These are phyloP conservation scores for Gymnobelideus leadbeateri DNA, from an alignment of 2,113 vertebrate species.

Conservation along the genomic window DNA sequence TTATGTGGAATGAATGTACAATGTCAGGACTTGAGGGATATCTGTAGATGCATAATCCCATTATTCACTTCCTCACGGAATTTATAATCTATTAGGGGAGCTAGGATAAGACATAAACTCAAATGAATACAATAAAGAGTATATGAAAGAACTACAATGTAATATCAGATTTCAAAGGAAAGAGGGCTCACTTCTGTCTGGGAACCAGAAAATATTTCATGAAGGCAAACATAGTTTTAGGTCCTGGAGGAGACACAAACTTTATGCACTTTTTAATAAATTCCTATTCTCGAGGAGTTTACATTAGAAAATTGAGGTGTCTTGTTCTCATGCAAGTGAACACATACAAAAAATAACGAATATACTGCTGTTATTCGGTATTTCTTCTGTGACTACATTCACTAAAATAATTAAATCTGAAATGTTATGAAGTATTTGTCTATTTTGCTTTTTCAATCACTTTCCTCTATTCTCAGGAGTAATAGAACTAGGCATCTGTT, in stretches of 20 bases:
- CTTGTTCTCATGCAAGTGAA: not conserved
- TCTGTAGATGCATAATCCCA: not conserved
- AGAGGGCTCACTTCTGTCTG: not conserved
- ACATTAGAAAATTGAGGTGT: not conserved
- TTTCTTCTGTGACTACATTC: not conserved
- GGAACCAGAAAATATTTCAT: not conserved
- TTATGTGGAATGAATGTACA: not conserved
- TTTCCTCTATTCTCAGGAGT: not conserved
- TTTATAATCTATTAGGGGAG: not conserved
- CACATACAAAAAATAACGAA: not conserved
- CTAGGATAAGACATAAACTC: not conserved
- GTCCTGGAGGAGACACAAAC: not conserved
- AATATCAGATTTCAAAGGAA: not conserved
- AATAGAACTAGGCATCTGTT: not conserved
- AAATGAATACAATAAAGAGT: not conserved
- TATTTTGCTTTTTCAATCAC: not conserved
- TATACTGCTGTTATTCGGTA: not conserved
- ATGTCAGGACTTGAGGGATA: not conserved
- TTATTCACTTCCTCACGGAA: not conserved
- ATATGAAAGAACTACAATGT: not conserved
- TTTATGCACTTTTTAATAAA: not conserved
- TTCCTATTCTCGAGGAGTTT: not conserved
- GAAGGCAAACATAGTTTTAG: not conserved
- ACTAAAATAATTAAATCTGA: not conserved
- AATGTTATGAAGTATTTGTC: not conserved